phyloP scores from a whole-genome alignment of 2,113 vertebrate species.

The Anthoscopus minutus region DNA sequence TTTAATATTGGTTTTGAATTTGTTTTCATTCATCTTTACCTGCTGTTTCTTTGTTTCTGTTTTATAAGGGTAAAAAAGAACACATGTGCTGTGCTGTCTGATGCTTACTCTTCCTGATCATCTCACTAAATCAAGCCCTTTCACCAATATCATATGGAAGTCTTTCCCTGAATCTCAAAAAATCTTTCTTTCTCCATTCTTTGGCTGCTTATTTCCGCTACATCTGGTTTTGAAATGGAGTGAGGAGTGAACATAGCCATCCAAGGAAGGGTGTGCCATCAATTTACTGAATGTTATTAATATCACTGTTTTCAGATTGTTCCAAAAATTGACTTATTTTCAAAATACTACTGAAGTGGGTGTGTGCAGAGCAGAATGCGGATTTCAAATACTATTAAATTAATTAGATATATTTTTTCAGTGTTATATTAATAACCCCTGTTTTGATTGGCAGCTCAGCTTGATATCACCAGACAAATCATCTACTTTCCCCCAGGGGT shows the following conservation, averaged over 20 bases:
- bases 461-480: not conserved
- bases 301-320: not conserved
- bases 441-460: not conserved
- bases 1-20: not conserved
- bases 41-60: slow-evolving; percentile 22
- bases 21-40: slow-evolving; percentile 32
- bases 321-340: slow-evolving; percentile 27
- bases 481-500: not conserved
- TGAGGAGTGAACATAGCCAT: not conserved
- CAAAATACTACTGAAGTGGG: not conserved
- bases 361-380: not conserved
- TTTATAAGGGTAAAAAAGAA: not conserved
- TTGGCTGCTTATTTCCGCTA: slow-evolving; percentile 3
- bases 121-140: slow-evolving; percentile 38
- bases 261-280: slow-evolving; percentile 32
- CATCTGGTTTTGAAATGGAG: slow-evolving; percentile 41
- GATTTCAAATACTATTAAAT: not conserved
- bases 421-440: not conserved
- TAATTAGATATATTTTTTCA: not conserved
- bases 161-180: not conserved
- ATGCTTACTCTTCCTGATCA: not conserved
- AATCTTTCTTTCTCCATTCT: not conserved
- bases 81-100: not conserved
- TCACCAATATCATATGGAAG: slow-evolving; percentile 18
- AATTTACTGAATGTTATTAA: not conserved